Evolutionary conservation across 1,140 invertebrate genomes (phyloP), one percentile per base, ranked within the genome.

Genomic region (Lordiphosa mommai): DNA sequence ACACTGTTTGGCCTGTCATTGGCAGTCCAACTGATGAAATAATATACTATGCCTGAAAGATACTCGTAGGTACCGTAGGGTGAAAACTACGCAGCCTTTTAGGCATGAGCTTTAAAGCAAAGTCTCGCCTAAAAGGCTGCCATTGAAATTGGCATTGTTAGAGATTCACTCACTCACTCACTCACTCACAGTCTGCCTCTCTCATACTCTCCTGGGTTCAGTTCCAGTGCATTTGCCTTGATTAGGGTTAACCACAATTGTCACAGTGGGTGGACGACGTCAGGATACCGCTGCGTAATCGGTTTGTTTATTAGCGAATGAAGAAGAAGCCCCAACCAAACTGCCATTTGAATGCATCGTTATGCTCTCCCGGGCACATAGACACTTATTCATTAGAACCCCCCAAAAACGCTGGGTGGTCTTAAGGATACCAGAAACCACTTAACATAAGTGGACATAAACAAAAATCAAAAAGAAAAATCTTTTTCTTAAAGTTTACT

Each of bases 231-330:
- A 63, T 63, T 38, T 38, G 36, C 56, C 23, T 23, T 57, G 36
- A 50, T 68, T 50, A 37, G 38, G 33, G n/a, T 17, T 29, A 44
- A 46, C 43, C 33, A 36, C 61, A 66, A 68, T 68, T 68, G 64
- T 65, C 65, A 23, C 65, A 68, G 65, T 51, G 47, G 65, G 63
- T 46, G 59, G 17, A 27, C 20, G 47, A 51, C 16, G 56, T 50
- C 56, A 65, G 70, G 52, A 38, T 36, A 82, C 77, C 64, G 76
- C 76, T 80, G 76, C 55, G 76, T 80, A 80, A 80, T 80, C 76
- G 76, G 66, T 63, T 80, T 80, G 74, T 80, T 80, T 80, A 61
- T 84, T 66, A 68, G 55, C 63, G 61, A 73, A 43, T 55, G 53
- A 23, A 23, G 20, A 27, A 27, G 23, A 27, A 27, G 7, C 1